These are phyloP conservation scores for Cremastobaeus sp. DNA, from an alignment of 2,888 invertebrate species.

Conservation along the genomic window DNA sequence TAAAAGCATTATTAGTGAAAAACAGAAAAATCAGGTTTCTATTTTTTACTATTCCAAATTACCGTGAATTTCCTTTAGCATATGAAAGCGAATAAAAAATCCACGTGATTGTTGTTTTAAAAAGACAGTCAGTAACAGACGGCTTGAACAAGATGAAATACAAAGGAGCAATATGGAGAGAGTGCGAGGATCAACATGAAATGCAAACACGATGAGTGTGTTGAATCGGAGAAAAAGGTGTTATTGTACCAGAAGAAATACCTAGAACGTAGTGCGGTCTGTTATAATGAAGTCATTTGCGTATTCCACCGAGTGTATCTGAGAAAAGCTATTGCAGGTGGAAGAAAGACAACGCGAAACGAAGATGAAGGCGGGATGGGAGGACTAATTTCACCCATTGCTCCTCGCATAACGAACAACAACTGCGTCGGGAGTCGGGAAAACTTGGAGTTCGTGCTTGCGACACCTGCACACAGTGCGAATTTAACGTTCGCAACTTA, in stretches of 20 bases:
- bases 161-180: conserved; percentile 4
- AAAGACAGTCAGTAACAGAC: too few species aligned
- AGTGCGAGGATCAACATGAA: conserved; percentile 16
- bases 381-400: conserved; percentile 72
- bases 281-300: conserved; percentile 74
- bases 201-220: conserved; percentile 14
- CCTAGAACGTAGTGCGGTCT: conserved; percentile 55
- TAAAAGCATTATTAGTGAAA: too few species aligned
- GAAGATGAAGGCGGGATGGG: conserved; percentile 9
- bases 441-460: conserved; percentile 57
- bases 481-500: conserved; percentile 33
- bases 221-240: conserved; percentile 33
- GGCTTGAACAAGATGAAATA: not conserved
- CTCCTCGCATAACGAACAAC: conserved; percentile 69
- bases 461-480: conserved; percentile 61
- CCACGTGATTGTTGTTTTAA: too few species aligned
- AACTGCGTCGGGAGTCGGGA: conserved; percentile 48
- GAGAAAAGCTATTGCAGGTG: conserved; percentile 30
- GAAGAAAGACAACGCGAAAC: conserved; percentile 42
- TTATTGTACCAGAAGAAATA: conserved; percentile 39
- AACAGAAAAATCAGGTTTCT: too few species aligned
- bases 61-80: too few species aligned
- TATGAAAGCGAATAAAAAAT: too few species aligned
- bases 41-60: too few species aligned
- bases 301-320: conserved; percentile 67